These are phyloP conservation scores for Drosophila helvetica DNA, from an alignment of 2,888 invertebrate genomes.

Conservation along the genomic window DNA sequence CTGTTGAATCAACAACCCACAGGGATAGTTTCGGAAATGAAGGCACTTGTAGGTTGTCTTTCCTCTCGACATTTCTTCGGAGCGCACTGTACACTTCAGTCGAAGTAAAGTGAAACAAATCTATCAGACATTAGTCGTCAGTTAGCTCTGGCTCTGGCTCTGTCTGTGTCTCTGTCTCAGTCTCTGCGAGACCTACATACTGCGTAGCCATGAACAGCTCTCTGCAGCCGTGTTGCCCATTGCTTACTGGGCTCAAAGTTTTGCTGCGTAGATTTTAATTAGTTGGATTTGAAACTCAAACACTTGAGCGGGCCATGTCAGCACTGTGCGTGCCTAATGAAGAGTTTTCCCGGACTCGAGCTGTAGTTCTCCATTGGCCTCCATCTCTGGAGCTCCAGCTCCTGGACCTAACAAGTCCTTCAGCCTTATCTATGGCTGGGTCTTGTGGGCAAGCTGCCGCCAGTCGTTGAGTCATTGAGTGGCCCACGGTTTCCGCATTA, in stretches of 20 bases:
- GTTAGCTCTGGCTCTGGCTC: background rate
- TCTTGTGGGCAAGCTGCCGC: conserved; percentile 7
- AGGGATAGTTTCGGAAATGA: no score
- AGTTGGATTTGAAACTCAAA: conserved; percentile 73
- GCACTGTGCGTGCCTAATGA: conserved; percentile 67
- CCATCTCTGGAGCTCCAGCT: background rate
- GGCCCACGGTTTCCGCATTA: background rate
- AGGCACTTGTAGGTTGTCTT: no score
- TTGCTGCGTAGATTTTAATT: conserved; percentile 74
- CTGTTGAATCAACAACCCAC: no score
- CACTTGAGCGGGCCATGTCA: conserved; percentile 41
- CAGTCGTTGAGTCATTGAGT: background rate
- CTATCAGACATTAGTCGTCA: background rate
- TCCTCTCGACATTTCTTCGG: background rate
- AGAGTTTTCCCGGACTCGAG: conserved; percentile 39
- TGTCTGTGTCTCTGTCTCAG: no score
- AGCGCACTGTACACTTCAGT: background rate
- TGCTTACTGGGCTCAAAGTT: conserved; percentile 37
- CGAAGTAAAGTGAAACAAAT: background rate
- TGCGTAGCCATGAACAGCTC: background rate
- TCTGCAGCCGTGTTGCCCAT: background rate
- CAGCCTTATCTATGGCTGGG: background rate
- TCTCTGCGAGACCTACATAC: no score
- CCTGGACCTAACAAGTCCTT: background rate
- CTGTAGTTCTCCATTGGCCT: conserved; percentile 3